Base-by-base conservation (phyloP, 2,888 invertebrate genomes). In the Erebia aethiops region DNA sequence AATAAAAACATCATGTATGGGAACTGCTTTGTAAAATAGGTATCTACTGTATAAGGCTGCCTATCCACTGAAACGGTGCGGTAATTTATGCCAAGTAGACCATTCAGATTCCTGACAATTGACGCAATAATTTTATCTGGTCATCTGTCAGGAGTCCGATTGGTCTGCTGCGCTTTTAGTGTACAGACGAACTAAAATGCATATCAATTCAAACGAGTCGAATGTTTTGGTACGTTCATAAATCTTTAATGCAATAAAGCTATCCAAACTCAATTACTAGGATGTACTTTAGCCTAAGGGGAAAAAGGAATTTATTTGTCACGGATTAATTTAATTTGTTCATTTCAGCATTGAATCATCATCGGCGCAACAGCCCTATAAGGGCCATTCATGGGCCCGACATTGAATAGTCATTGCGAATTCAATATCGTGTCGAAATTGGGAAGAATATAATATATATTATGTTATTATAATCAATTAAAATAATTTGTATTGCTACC, bases 211-310 rank as follows among this genome's bases (percentile, higher is more conserved):
- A 61, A 61, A 61, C 65, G 14, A 35, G 54, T n/a, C 49, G 54
- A 54, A 54, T 54, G 35, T 35, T 64, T 64, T 65, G 52, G 16
- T 65, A 60, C 61, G 71, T 41, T 66, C 64, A 72, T 72, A 72
- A 72, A 69, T 69, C 70, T 71, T 67, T 66, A 62, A 66, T 70
- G 46, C 61, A 61, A 61, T 61, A 14, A 14, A 51, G n/a, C 46
- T 9, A 46, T 13, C 60, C 60, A 46, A 46, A 61, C 61, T 61
- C 61, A 46, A 61, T 61, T 61, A 61, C 46, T 46, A 46, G 46
- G 18, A 46, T 61, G 46, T 46, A 18, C 60, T 61, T 60, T 43
- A n/a, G 41, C 43, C 61, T 61, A 61, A 61, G 18, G 46, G 61
- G 18, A 46, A 46, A 46, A 61, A 46, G 4, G 5, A 43, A 43